Evolutionary conservation across 2,797 vertebrate genomes (phyloP), one percentile per base, ranked within the genome.

Genomic region (Benthosema pterotum): DNA sequence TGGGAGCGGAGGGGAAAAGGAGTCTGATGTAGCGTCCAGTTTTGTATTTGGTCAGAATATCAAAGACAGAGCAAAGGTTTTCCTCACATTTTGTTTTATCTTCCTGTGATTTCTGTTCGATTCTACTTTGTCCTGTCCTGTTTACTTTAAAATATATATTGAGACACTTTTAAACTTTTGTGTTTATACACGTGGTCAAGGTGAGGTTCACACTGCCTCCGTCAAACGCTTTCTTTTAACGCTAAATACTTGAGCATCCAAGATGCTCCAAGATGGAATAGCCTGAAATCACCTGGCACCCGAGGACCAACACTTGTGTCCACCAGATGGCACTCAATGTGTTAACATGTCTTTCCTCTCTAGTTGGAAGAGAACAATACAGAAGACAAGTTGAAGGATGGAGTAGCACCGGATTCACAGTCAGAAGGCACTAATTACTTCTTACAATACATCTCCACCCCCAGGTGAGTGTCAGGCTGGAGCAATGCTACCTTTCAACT

Each of bases 11-110:
- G 93, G 91, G 52, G 91, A 89, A 56, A 93, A 85, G 14, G 81
- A 95, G 1, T 79, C 91, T 54, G 93, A 93, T 63, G 79, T 89
- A 77, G 92, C 91, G 71, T 83, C 89, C 59, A 93, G 93, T 0
- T 99, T 99, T 71, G 94, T 99, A 42, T 99, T 99, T 83, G 97
- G 97, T 63, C 96, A 99, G 70, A 99, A 99, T 90, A 92, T 99
- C 80, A 94, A 96, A 90, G 96, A 98, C 76, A 92, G 97, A 90
- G 97, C 97, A 80, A 98, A 99, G 95, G 97, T 99, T 13, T 77
- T 28, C 32, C 32, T 38, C 70, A 57, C 28, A 45, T 60, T 67
- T 66, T 56, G n/a, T 7, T 22, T 11, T 5, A 12, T 8, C 13
- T 46, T 14, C 7, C 16, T 38, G 7, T 45, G 15, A 17, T 13